Evolutionary conservation across 2,113 vertebrate genomes (phyloP).

Genomic region (Solea senegalensis): DNA sequence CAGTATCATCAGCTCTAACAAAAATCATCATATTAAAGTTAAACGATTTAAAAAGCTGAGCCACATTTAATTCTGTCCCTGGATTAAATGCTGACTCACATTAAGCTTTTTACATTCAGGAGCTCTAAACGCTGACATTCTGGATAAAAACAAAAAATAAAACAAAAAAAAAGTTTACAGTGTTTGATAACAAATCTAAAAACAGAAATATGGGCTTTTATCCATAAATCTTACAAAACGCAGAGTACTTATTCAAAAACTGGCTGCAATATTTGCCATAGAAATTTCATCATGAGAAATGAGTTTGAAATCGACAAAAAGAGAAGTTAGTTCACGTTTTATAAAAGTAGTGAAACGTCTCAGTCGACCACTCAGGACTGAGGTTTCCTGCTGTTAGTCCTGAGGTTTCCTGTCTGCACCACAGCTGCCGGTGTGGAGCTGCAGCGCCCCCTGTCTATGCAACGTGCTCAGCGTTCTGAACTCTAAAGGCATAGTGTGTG

Average conservation of each 20-base stretch:
- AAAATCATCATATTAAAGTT: background rate
- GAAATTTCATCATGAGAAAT: conserved; percentile 41
- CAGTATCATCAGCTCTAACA: background rate
- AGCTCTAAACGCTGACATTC: conserved; percentile 2
- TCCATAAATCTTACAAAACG: background rate
- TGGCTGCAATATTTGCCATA: conserved; percentile 15
- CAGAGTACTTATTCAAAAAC: background rate
- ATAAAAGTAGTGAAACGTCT: conserved; percentile 18
- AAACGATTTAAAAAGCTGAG: background rate
- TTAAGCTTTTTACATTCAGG: background rate
- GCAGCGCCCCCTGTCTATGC: conserved; percentile 93
- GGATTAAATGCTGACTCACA: conserved; percentile 58
- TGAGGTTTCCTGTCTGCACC: conserved; percentile 43
- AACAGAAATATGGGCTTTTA: background rate
- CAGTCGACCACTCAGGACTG: background rate
- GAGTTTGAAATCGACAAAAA: conserved; percentile 48
- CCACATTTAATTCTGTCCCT: conserved; percentile 13
- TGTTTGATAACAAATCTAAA: background rate
- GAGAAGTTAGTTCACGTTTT: conserved; percentile 45
- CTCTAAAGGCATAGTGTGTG: conserved; percentile 97
- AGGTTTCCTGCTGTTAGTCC: conserved; percentile 20
- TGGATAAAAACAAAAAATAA: background rate
- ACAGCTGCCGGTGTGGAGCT: conserved; percentile 90
- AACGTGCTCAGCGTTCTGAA: conserved; percentile 92
- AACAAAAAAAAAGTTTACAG: conserved; percentile 3